Evolutionary conservation across 2,888 invertebrate species (phyloP), one percentile per base, ranked within the genome.

Genomic region (Dichetophora obliterata): DNA sequence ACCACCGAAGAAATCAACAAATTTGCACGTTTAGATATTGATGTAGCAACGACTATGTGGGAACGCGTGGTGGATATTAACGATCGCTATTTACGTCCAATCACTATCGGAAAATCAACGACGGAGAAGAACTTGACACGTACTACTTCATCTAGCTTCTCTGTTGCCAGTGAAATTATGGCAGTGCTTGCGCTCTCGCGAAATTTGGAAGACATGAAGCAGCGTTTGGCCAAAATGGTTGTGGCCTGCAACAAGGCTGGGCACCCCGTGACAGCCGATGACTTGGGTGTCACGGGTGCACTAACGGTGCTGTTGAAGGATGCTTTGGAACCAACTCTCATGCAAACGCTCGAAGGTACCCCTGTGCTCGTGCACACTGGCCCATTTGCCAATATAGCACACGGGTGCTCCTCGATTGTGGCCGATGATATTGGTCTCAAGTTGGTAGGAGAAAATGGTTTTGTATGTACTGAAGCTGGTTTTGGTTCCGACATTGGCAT

Each of bases 321-420:
- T 86, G 95, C 99, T 0, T 93, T 99, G 78, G 94, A 97, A 86
- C 99, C 99, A 11, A 99, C 96, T 31, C 91, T 99, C 75, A 97
- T 99, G 97, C 99, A 99, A 91, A 96, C 97, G 0, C 90, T 99
- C 50, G 99, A 99, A 90, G 98, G 96, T 24, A 94, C 95, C 0
- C 99, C 99, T 0, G 98, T 99, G 72, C 92, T 99, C 83, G 98
- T 99, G 0, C 99, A 99, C 90, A 93, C 98, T 4, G 99, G 99
- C 0, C 99, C 99, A 1, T 99, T 99, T 91, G 99, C 99, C 66
- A 99, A 99, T 90, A 99, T 99, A 86, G 99, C 99, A 0, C 99
- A 99, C 90, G 99, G 99, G 54, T 98, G 98, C 89, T 98, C 97
- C 2, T 99, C 98, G 34, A 96, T 98, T 82, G 90, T 99, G 54